Conservation (phyloP, 1,140 invertebrate species). For the Lamellibrachia luymesi region DNA sequence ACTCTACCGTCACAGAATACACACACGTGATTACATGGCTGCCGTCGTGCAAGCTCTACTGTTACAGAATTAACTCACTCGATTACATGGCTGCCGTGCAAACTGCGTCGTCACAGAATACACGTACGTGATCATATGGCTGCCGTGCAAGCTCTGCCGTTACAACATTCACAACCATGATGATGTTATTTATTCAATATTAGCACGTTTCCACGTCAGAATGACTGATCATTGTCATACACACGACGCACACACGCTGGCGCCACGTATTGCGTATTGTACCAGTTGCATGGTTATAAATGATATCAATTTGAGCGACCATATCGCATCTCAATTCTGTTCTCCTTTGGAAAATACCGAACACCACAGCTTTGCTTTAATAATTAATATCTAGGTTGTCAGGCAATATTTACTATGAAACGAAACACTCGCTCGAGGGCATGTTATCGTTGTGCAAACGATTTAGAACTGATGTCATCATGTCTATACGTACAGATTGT, state of each 20-base stretch:
- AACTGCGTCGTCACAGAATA: too few relatives aligned
- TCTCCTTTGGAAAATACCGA: background rate
- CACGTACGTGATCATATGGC: too few relatives aligned
- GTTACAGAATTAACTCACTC: too few relatives aligned
- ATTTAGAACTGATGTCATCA: background rate
- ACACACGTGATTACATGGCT: too few relatives aligned
- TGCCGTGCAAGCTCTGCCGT: too few relatives aligned
- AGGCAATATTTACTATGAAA: background rate
- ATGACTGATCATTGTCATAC: background rate
- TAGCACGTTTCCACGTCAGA: background rate
- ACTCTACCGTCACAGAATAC: too few relatives aligned
- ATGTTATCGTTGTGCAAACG: background rate
- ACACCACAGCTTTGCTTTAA: background rate
- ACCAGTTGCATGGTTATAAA: background rate
- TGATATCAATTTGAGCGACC: background rate
- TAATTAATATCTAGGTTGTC: background rate
- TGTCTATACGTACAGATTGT: background rate
- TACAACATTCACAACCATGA: too few relatives aligned
- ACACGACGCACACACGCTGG: too few relatives aligned
- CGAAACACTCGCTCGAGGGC: background rate
- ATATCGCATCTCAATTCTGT: background rate
- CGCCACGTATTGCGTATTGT: background rate
- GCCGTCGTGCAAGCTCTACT: too few relatives aligned
- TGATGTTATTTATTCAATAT: background rate
- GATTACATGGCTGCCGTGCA: too few relatives aligned